These are phyloP conservation scores for Hydrotaea diabolus DNA, from an alignment of 2,888 invertebrate genomes.

Conservation along the genomic window DNA sequence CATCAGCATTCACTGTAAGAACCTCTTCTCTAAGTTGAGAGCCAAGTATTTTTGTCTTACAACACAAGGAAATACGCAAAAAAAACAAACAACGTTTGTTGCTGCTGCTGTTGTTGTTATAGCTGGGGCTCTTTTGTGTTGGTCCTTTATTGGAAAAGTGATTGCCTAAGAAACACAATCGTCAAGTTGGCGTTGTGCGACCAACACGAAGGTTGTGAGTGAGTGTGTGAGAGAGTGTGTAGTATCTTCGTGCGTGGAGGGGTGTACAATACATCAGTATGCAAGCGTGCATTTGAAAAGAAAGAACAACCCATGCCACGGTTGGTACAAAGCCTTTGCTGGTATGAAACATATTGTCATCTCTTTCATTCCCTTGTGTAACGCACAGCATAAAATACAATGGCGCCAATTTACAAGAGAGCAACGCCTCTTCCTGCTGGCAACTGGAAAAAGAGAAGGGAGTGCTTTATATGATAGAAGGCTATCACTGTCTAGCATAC, in stretches of 20 bases:
- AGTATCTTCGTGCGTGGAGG: not conserved
- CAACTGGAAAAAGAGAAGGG: not conserved
- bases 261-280: no score
- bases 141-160: conserved; percentile 14
- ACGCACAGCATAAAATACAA: conserved; percentile 37
- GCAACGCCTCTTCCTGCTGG: conserved; percentile 58
- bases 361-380: conserved; percentile 12
- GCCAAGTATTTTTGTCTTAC: conserved; percentile 12
- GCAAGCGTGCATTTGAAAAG: not conserved
- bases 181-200: not conserved
- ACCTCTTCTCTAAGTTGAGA: conserved; percentile 48
- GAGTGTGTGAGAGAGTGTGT: not conserved
- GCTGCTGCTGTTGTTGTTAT: not conserved
- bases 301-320: not conserved
- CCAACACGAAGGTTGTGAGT: not conserved
- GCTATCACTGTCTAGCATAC: conserved; percentile 36
- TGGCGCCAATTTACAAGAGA: conserved; percentile 55
- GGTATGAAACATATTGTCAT: not conserved
- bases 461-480: not conserved
- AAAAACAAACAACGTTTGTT: not conserved
- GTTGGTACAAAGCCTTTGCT: not conserved
- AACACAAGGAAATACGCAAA: not conserved
- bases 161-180: not conserved
- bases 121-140: not conserved
- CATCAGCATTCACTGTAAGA: conserved; percentile 36